A percentile compares a stretch with the other conserved stretches of the same genome.
phyloP scores from a whole-genome alignment of 2,113 vertebrate genomes.

The Argyrosomus japonicus region DNA sequence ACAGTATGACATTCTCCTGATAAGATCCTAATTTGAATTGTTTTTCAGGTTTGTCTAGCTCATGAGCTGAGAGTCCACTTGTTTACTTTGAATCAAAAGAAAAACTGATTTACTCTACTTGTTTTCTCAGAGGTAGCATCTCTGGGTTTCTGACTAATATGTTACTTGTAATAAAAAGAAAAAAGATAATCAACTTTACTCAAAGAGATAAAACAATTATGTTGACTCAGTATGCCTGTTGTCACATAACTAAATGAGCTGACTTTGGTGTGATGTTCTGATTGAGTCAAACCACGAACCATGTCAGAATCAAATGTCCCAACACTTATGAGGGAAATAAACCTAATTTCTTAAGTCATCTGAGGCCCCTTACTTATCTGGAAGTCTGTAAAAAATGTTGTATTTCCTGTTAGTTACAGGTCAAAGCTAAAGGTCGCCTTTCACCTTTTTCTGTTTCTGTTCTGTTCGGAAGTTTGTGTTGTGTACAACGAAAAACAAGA shows the following conservation, averaged over 20 bases:
- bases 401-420: too few species aligned
- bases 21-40: background rate
- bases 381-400: too few species aligned
- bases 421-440: too few species aligned
- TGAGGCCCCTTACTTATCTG: background rate
- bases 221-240: too few species aligned
- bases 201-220: too few species aligned
- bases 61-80: background rate
- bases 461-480: too few species aligned
- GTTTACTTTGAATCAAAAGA: too few species aligned
- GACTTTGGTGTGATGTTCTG: background rate
- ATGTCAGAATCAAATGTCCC: background rate
- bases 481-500: too few species aligned
- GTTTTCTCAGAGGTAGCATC: background rate
- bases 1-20: background rate
- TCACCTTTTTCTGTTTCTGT: too few species aligned
- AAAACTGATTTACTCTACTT: background rate
- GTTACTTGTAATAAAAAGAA: background rate
- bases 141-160: background rate
- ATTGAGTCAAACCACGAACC: background rate
- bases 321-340: background rate
- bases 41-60: background rate
- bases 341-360: background rate
- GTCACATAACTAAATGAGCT: background rate
- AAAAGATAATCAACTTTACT: too few species aligned